phyloP scores from a whole-genome alignment of 1,140 invertebrate genomes.

The Coenobita brevimanus region DNA sequence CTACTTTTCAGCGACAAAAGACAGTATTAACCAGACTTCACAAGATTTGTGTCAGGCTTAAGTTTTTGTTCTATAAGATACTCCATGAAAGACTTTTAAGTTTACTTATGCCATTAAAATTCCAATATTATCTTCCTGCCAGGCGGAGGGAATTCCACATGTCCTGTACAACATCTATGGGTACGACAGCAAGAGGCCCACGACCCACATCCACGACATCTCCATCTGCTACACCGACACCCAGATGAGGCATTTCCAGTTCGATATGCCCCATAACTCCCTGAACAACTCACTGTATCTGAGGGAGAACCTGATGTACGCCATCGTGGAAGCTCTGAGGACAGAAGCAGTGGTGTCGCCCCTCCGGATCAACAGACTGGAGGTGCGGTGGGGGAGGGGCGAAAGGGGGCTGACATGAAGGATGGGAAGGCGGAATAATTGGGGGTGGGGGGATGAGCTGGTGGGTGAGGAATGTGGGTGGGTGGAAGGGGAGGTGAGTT shows the following conservation, averaged over 20 bases:
- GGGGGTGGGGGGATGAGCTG: too few relatives aligned
- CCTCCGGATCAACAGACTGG: constrained; percentile 42
- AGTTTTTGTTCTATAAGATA: too few relatives aligned
- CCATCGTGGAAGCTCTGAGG: not conserved
- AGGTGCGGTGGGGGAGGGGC: too few relatives aligned
- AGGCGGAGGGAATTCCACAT: constrained; percentile 9
- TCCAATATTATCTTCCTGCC: not conserved
- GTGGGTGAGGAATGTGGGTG: too few relatives aligned
- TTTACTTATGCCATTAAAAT: too few relatives aligned
- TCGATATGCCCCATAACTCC: constrained; percentile 21
- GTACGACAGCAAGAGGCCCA: constrained; percentile 21
- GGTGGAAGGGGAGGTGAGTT: too few relatives aligned
- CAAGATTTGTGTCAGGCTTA: too few relatives aligned
- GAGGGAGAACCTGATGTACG: constrained; percentile 46
- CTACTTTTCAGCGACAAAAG: too few relatives aligned
- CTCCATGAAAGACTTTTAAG: too few relatives aligned
- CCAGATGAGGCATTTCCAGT: constrained; percentile 44
- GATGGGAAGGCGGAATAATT: too few relatives aligned
- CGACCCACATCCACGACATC: constrained; percentile 38
- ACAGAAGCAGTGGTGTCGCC: constrained; percentile 8
- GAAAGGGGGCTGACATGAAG: too few relatives aligned
- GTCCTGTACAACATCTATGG: constrained; percentile 34
- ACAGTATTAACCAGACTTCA: too few relatives aligned
- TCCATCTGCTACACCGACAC: constrained; percentile 17
- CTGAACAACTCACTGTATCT: not conserved